Conservation (phyloP, 2,888 invertebrate species). For the Hipparchia semele region DNA sequence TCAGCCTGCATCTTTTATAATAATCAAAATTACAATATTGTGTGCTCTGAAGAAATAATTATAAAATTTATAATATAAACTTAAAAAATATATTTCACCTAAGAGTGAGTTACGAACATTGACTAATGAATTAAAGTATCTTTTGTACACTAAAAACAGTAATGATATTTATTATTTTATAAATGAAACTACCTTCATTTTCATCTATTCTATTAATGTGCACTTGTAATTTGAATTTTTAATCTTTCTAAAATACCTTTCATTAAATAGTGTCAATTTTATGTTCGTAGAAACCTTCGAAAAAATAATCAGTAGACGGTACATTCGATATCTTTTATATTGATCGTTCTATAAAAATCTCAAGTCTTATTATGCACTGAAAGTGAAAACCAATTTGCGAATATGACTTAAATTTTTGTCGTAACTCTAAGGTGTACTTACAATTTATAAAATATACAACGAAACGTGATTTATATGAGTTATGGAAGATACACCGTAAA, state of each 20-base stretch:
- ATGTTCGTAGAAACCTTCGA: too few relatives aligned
- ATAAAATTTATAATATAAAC: background rate
- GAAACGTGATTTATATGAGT: background rate
- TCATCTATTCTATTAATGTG: background rate
- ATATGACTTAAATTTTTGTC: background rate
- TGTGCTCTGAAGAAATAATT: background rate
- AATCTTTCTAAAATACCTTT: too few relatives aligned
- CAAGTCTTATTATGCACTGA: too few relatives aligned
- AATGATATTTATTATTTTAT: background rate
- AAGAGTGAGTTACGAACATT: background rate
- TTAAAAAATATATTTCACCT: slow-evolving; percentile 1
- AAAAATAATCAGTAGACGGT: too few relatives aligned
- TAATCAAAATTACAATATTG: background rate
- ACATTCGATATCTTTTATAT: too few relatives aligned
- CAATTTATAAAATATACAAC: background rate
- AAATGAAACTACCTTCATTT: background rate
- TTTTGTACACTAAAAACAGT: background rate
- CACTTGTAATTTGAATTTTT: too few relatives aligned
- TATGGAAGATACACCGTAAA: slow-evolving; percentile 12
- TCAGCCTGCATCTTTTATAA: background rate
- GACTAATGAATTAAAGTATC: background rate
- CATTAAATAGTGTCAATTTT: too few relatives aligned
- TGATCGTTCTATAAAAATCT: too few relatives aligned
- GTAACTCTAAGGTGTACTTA: background rate
- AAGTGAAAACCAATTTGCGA: too few relatives aligned